Base-by-base conservation (phyloP, 2,888 invertebrate species). In the Eristalis pertinax region DNA sequence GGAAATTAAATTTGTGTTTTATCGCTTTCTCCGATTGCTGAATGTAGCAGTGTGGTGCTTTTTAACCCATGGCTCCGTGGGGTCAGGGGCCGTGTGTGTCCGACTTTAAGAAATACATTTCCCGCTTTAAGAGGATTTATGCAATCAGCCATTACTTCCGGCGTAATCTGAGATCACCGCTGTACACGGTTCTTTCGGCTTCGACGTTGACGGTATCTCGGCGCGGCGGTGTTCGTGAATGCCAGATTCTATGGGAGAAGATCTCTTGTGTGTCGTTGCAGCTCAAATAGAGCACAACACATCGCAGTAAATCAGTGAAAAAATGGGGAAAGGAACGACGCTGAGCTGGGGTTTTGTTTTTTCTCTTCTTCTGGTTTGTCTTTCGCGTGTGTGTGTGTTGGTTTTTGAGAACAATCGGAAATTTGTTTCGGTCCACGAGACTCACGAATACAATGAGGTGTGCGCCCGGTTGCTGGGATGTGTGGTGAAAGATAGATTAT, bases 131-230 rank as follows among this genome's bases (percentile, higher is more conserved):
- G 77, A 77, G 81, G 85, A 68, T 73, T 85, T 77, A 85, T 78
- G 82, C 82, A 86, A 86, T 86, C 85, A 86, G 65, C 73, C 85
- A 74, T 78, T 86, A 74, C 77, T 86, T 86, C 85, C 85, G 85
- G 82, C 78, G 82, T 82, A 86, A 82, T 64, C 72, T 43, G 79
- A 84, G 58, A 67, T 26, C 56, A 26, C 65, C 19, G 58, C 7
- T 43, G n/a, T 50, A 13, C 70, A 73, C 58, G 26, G 15, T 64
- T 78, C 41, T 32, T 63, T 56, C 13, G 38, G 15, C 41, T 56
- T 74, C 56, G 35, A 64, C 60, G 65, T 75, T 50, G 10, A n/a
- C 24, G 24, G 56, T 29, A 65, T 1, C 58, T 22, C 56, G 10
- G 4, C 41, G 24, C 15, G 22, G 32, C 11, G 58, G 38, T 68